Base-by-base conservation (phyloP, 2,888 invertebrate species). In the Argyresthia goedartella region DNA sequence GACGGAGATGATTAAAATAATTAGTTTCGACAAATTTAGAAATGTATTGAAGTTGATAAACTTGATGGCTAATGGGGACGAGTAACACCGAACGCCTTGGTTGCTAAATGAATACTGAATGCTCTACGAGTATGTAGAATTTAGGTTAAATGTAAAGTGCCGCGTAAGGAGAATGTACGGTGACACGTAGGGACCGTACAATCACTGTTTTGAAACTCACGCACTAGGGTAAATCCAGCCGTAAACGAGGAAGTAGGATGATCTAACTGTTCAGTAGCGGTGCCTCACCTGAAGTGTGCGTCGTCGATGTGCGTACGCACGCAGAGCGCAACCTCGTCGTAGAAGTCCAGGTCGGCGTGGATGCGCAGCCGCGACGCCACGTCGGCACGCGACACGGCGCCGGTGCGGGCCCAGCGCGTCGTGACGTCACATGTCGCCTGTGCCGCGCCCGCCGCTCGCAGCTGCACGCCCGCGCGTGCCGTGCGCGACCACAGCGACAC, bases 401-500 rank as follows among this genome's bases (percentile, higher is more conserved):
- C 47, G 34, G 54, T 52, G 35, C 49, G 14, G 15, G 25, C 56
- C 62, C 44, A 16, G 33, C 52, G 63, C 51, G 55, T 51, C 53
- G 57, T 61, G 58, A 63, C 66, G 59, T 41, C 52, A 52, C 55
- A 57, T 50, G 36, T 53, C 34, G 42, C 49, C 9, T 4, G 13
- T 51, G 48, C 51, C 53, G 53, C 60, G 52, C 47, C 53, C 54
- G 53, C 60, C 53, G 57, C 64, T 55, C 61, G 59, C 55, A 60
- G 52, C 54, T 48, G 47, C 43, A 63, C 57, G 47, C 25, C 55
- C 56, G 64, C 53, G 52, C 65, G 59, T 55, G 65, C 69, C 53
- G 58, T 62, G 60, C 69, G 66, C 51, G 62, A 60, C 66, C 68
- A 67, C 56, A 67, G 42, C 14, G 47, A 41, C 11, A 33, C 42